A percentile compares a stretch with the other conserved stretches of the same genome.
Conservation (phyloP, 1,140 invertebrate species). For the Aphelinus atriplicis region DNA sequence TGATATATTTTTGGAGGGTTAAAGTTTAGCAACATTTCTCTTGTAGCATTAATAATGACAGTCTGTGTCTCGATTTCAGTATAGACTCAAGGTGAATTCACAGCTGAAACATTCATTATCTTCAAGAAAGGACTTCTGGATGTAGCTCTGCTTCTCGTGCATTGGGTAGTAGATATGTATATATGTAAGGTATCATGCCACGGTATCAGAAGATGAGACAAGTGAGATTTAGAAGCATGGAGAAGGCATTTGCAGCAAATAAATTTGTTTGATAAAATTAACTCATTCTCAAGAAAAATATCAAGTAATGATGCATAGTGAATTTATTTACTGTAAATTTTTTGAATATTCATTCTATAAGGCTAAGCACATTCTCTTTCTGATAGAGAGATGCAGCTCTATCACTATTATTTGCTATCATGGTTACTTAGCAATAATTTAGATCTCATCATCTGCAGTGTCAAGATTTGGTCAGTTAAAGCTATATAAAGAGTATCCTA, state of each 20-base stretch:
- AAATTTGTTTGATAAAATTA: slow-evolving; percentile 3
- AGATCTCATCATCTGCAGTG: slow-evolving; percentile 32
- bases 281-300: background rate
- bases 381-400: slow-evolving; percentile 10
- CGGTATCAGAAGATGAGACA: slow-evolving; percentile 51
- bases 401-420: slow-evolving; percentile 22
- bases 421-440: slow-evolving; percentile 20
- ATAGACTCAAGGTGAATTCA: slow-evolving; percentile 16
- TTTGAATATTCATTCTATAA: background rate
- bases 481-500: slow-evolving; percentile 34
- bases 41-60: slow-evolving; percentile 20
- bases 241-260: slow-evolving; percentile 9
- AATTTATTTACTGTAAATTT: slow-evolving; percentile 21
- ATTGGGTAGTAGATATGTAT: slow-evolving; percentile 50
- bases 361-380: slow-evolving; percentile 50
- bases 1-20: slow-evolving; percentile 3
- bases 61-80: slow-evolving; percentile 22
- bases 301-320: background rate
- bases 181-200: slow-evolving; percentile 55
- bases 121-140: slow-evolving; percentile 35
- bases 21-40: slow-evolving; percentile 30
- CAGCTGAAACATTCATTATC: slow-evolving; percentile 27
- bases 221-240: slow-evolving; percentile 11
- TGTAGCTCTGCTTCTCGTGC: slow-evolving; percentile 55
- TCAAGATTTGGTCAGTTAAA: slow-evolving; percentile 36